Percentiles rank a stretch among this genome's conserved stretches.
Conservation (phyloP, 2,113 vertebrate genomes). For the Nothoprocta perdicaria region DNA sequence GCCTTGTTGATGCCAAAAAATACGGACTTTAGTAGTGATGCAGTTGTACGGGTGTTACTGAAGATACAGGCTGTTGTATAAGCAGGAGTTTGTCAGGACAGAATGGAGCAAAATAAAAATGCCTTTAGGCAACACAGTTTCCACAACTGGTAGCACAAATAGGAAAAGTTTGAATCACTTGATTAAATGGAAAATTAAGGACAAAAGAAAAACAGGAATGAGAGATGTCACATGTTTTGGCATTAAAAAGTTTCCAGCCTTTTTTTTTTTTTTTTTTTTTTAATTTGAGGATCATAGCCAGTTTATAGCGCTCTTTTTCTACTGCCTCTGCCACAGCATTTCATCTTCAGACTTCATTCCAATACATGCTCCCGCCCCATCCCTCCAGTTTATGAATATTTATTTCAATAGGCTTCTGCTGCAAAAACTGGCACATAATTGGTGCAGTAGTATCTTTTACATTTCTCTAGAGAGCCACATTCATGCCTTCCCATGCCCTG, state of each 20-base stretch:
- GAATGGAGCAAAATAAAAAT: background rate
- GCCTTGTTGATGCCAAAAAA: slow-evolving; percentile 11
- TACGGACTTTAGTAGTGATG: background rate
- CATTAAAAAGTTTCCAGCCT: slow-evolving; percentile 7
- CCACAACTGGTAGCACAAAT: background rate
- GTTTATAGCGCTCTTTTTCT: slow-evolving; percentile 30
- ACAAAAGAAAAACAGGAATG: slow-evolving; percentile 10
- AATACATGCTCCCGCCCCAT: slow-evolving; percentile 35
- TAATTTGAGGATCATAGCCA: background rate
- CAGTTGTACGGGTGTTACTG: background rate
- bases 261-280: slow-evolving; percentile 42
- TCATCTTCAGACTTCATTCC: slow-evolving; percentile 63
- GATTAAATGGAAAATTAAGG: background rate
- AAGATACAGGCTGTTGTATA: slow-evolving; percentile 28
- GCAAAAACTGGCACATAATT: slow-evolving; percentile 49
- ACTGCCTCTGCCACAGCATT: slow-evolving; percentile 34
- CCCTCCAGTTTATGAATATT: slow-evolving; percentile 45
- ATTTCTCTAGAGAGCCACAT: slow-evolving; percentile 8
- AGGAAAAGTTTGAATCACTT: slow-evolving; percentile 18
- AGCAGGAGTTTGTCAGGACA: background rate
- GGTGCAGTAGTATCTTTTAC: slow-evolving; percentile 54
- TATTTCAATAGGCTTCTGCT: slow-evolving; percentile 64
- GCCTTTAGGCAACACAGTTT: background rate
- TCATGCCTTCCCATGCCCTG: slow-evolving; percentile 8
- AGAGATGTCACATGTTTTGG: slow-evolving; percentile 41